These are phyloP conservation scores for Cinclus mexicanus DNA, from an alignment of 2,113 vertebrate genomes.

Conservation along the genomic window DNA sequence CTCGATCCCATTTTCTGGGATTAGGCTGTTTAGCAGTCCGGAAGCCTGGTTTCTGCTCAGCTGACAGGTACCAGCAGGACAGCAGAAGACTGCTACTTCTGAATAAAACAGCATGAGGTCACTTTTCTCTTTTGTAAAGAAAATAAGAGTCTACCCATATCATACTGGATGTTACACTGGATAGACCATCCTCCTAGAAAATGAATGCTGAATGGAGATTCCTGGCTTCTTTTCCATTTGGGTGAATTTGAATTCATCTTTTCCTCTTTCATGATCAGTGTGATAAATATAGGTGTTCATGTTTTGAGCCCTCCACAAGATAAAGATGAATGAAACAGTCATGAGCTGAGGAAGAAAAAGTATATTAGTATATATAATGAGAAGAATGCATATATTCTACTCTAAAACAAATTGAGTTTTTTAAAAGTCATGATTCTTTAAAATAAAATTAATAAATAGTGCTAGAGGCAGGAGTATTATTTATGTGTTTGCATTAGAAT, in stretches of 20 bases:
- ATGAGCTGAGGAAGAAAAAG: not conserved
- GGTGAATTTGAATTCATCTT: not conserved
- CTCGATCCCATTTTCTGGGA: not conserved
- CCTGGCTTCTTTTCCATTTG: not conserved
- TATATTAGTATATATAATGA: not conserved
- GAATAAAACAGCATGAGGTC: not conserved
- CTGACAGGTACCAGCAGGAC: not conserved
- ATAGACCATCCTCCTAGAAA: not conserved
- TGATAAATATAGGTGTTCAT: not conserved
- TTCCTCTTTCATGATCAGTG: not conserved
- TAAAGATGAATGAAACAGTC: not conserved
- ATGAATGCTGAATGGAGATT: not conserved
- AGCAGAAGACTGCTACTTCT: not conserved
- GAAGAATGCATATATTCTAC: not conserved
- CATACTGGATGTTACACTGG: not conserved
- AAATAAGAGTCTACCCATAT: not conserved
- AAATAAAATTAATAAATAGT: not conserved
- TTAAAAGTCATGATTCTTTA: not conserved
- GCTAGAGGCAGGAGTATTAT: not conserved
- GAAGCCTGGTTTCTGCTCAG: not conserved
- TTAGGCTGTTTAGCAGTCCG: not conserved
- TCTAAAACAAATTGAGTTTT: not conserved
- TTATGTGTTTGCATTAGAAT: not conserved
- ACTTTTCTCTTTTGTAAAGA: not conserved
- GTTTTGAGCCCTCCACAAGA: not conserved